Evolutionary conservation across 1,140 invertebrate species (phyloP).

Genomic region (Hylaeus volcanicus): DNA sequence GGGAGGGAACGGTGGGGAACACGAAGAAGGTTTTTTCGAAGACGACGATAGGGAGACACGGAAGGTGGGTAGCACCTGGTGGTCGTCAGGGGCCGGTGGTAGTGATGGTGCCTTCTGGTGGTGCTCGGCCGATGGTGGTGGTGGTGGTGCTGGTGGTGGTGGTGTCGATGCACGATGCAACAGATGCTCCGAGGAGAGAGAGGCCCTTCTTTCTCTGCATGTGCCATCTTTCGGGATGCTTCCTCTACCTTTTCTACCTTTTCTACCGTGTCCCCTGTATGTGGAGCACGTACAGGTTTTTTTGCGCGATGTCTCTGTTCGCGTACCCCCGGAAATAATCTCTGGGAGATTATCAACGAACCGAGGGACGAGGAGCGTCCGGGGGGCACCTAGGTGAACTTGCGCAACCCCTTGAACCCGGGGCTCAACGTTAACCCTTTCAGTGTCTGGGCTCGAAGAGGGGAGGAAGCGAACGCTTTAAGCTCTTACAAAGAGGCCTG

Average conservation of each 20-base stretch:
- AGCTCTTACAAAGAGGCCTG: neutral
- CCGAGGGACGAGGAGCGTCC: no score
- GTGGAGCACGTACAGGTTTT: conserved; percentile 7
- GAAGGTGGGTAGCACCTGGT: conserved; percentile 79
- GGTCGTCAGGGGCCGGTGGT: conserved; percentile 66
- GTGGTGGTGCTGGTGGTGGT: conserved; percentile 55
- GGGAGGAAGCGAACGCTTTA: no score
- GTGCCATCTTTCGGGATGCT: conserved; percentile 56
- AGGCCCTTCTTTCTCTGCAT: conserved; percentile 65
- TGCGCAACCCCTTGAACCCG: neutral
- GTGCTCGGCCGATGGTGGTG: conserved; percentile 53
- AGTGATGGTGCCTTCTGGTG: conserved; percentile 65
- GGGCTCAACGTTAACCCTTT: neutral
- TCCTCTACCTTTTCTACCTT: neutral
- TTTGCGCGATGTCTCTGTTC: neutral
- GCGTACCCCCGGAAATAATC: conserved; percentile 14
- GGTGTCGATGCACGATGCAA: conserved; percentile 67
- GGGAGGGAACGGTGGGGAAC: conserved; percentile 3
- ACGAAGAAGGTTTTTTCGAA: conserved; percentile 65
- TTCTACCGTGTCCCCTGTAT: conserved; percentile 3
- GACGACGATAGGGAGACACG: conserved; percentile 65
- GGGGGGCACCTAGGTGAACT: neutral
- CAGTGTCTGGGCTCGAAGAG: no score
- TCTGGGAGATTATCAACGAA: conserved; percentile 18
- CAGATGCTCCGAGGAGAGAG: conserved; percentile 67